phyloP scores from a whole-genome alignment of 1,140 invertebrate genomes.

The Doryteuthis pealeii region DNA sequence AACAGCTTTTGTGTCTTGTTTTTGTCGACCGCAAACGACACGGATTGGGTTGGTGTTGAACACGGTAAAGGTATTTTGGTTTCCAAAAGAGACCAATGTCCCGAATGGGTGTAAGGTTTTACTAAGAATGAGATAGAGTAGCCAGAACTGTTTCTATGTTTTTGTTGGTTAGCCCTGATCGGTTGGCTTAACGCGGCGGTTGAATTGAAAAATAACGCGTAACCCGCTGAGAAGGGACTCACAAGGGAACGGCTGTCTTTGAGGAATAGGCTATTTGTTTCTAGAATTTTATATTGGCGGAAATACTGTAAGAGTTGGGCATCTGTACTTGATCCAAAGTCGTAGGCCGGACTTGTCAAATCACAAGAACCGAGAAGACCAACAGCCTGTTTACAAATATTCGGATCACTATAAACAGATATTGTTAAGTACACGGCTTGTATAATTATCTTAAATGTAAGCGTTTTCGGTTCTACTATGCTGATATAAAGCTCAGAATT shows the following conservation, averaged over 20 bases:
- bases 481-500: background rate
- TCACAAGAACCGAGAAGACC: background rate
- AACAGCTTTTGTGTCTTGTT: conserved; percentile 13
- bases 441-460: background rate
- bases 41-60: conserved; percentile 24
- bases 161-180: conserved; percentile 4
- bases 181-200: conserved; percentile 26
- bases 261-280: background rate
- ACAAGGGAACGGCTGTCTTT: background rate
- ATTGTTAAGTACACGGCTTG: background rate
- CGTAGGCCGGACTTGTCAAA: background rate
- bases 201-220: conserved; percentile 32
- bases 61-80: conserved; percentile 30
- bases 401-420: background rate
- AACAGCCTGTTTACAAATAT: background rate
- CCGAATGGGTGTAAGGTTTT: conserved; percentile 31
- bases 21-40: conserved; percentile 27
- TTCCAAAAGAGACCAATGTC: conserved; percentile 32
- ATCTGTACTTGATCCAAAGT: background rate
- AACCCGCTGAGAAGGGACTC: conserved; percentile 19
- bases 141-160: conserved; percentile 5
- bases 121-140: conserved; percentile 33
- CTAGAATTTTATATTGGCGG: background rate
- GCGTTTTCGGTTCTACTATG: background rate
- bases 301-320: background rate